phyloP scores from a whole-genome alignment of 2,797 vertebrate genomes.

The Graptemys geographica region DNA sequence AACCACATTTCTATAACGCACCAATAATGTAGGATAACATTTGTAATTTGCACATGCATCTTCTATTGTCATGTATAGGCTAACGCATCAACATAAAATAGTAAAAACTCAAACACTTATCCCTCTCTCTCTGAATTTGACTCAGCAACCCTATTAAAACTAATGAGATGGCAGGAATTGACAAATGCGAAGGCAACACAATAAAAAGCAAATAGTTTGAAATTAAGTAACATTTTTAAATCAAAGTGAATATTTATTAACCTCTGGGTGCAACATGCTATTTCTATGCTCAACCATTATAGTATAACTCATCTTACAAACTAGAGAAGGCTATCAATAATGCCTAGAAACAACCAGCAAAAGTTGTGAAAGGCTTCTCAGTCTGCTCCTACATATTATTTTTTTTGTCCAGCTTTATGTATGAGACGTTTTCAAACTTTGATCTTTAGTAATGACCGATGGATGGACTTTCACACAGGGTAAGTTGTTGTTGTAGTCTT shows the following conservation, averaged over 20 bases:
- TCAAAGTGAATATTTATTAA: not conserved
- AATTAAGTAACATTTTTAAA: not conserved
- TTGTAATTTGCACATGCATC: too few species aligned
- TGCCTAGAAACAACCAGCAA: not conserved
- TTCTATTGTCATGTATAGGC: not conserved
- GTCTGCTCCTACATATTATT: not conserved
- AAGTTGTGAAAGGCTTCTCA: not conserved
- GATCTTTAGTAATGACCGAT: rapidly evolving
- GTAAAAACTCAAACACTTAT: not conserved
- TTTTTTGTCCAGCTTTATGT: not conserved
- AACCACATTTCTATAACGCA: not conserved
- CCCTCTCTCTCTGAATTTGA: not conserved
- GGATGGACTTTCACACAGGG: not conserved
- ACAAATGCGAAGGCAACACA: not conserved
- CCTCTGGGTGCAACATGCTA: rapidly evolving
- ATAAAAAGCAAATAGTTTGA: not conserved
- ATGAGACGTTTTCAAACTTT: not conserved
- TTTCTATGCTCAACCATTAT: not conserved
- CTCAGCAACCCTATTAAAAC: not conserved
- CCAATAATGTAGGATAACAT: not conserved
- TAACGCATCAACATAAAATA: not conserved
- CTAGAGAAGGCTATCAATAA: not conserved
- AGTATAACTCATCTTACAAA: not conserved
- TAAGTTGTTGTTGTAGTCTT: not conserved
- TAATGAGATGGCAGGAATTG: not conserved